Conservation (phyloP, 2,797 vertebrate species). For the Darevskia nairensis region DNA sequence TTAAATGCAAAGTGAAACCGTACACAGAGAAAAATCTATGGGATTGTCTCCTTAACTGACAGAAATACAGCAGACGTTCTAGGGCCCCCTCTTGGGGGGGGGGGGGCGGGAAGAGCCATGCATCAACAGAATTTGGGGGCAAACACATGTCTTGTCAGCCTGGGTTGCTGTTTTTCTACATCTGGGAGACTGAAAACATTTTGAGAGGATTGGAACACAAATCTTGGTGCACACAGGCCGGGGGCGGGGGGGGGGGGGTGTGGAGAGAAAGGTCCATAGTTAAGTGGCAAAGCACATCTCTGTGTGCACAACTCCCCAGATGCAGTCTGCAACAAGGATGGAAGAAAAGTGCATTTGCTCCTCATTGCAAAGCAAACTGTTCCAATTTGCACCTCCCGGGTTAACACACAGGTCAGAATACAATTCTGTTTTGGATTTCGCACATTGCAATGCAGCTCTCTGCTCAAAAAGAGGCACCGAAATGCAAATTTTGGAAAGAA, state of each 20-base stretch:
- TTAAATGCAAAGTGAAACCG: conserved; percentile 11
- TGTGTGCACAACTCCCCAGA: not conserved
- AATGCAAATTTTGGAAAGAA: not conserved
- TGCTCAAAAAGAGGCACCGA: no score
- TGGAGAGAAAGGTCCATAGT: not conserved
- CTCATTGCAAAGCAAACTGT: no score
- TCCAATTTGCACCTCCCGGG: no score
- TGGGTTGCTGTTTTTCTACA: not conserved
- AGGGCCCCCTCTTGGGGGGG: no score
- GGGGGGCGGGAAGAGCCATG: not conserved
- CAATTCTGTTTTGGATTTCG: no score
- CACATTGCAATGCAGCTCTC: no score
- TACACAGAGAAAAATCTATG: not conserved
- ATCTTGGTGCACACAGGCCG: not conserved
- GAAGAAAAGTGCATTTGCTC: no score
- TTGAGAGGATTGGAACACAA: not conserved
- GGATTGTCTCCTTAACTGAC: not conserved
- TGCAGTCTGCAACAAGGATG: not conserved
- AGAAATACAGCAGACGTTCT: not conserved
- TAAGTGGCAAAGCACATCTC: no score
- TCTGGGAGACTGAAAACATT: not conserved
- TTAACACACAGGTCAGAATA: no score
- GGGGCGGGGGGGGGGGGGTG: no score
- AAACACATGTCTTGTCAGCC: not conserved
- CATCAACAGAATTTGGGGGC: not conserved